Evolutionary conservation across 2,797 vertebrate species (phyloP).

Genomic region (Kryptolebias ocellatus): DNA sequence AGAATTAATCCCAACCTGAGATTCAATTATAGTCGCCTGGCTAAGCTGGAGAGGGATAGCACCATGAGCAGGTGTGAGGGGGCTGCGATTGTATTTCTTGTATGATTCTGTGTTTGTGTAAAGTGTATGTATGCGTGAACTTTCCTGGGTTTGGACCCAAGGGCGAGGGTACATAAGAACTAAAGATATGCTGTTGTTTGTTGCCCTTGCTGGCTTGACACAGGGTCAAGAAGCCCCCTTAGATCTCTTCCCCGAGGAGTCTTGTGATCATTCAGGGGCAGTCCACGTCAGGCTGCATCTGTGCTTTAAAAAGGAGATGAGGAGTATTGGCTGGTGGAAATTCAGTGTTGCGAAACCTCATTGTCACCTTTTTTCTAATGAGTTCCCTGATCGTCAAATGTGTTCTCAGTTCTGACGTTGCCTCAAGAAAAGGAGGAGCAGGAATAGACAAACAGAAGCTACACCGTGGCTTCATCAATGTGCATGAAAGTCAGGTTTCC

Average conservation of each 20-base stretch:
- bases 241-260: conserved; percentile 35
- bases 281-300: conserved; percentile 60
- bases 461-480: conserved; percentile 72
- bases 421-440: conserved; percentile 53
- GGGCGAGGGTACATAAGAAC: conserved; percentile 29
- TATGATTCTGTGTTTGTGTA: conserved; percentile 50
- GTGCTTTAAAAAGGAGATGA: conserved; percentile 64
- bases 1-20: conserved; percentile 99
- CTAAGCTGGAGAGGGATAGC: conserved; percentile 81
- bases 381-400: conserved; percentile 76
- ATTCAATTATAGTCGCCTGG: conserved; percentile 90
- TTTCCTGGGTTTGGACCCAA: conserved; percentile 38
- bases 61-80: conserved; percentile 52
- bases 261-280: conserved; percentile 59
- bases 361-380: conserved; percentile 88
- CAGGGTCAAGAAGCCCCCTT: conserved; percentile 40
- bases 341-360: conserved; percentile 82
- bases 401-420: conserved; percentile 71
- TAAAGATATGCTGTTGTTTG: conserved; percentile 46
- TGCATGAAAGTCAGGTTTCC: conserved; percentile 73
- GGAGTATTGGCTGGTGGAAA: conserved; percentile 72
- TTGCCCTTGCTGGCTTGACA: conserved; percentile 33
- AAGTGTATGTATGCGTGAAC: conserved; percentile 58
- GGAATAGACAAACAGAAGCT: conserved; percentile 43
- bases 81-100: conserved; percentile 52